Evolutionary conservation across 2,888 invertebrate species (phyloP), one percentile per base, ranked within the genome.

Genomic region (Uropetala carovei): DNA sequence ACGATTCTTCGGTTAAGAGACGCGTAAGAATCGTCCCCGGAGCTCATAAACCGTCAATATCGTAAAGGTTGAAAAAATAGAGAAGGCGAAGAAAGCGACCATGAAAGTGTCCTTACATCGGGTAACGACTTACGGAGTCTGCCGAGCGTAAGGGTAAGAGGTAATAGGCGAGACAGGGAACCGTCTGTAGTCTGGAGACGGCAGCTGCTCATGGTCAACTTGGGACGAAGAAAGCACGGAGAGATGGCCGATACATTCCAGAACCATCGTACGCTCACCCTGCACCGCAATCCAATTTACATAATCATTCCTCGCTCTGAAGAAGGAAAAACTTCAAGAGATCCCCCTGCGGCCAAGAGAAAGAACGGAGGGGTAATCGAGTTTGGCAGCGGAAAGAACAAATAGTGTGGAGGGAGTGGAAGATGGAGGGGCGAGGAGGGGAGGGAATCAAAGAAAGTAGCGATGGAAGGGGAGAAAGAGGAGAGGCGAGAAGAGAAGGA

Each of bases 251-350:
- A 75, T 75, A 75, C 75, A 75, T 75, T 5, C 68, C 22, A 11
- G 68, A 68, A 22, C 68, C 75, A 27, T 27, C 22, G 22, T 27
- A 27, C 75, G 22, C 75, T 13, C 22, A 13, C 68, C 22, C 68
- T 22, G 68, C n/a, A 68, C 75, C 75, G 75, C 75, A 75, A 75
- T 75, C 27, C 75, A 75, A 75, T 75, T 75, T 27, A 27, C 75
- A 75, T 75, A 75, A 75, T 75, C 75, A 75, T 75, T 75, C 75
- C 75, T 75, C 27, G 22, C 75, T 75, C 75, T 75, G 27, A 75
- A 75, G 75, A 75, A 75, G 10, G 75, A 75, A 75, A 75, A 75
- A 68, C 22, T 3, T 27, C 22, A 27, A 75, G 75, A 18, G 75
- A 75, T 4, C 75, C 27, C 75, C 27, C 75, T 75, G 22, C 27